These are phyloP conservation scores for Daboia siamensis DNA, from an alignment of 2,113 vertebrate species.

Conservation along the genomic window DNA sequence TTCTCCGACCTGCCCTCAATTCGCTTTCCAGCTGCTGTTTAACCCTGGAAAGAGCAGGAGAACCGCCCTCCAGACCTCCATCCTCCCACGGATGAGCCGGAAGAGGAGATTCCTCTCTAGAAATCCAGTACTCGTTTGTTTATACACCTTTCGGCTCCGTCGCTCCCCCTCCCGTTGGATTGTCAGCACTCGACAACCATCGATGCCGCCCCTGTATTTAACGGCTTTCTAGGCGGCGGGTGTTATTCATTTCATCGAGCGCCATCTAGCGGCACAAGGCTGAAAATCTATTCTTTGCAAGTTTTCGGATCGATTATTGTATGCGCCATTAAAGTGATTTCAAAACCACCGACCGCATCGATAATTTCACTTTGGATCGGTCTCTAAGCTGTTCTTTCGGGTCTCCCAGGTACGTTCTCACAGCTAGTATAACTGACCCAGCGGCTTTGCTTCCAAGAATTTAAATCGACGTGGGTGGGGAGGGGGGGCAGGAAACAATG, in stretches of 20 bases:
- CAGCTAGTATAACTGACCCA: background rate
- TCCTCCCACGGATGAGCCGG: background rate
- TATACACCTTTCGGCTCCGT: background rate
- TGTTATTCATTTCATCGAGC: background rate
- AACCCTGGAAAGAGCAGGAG: background rate
- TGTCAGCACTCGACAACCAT: background rate
- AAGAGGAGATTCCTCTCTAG: background rate
- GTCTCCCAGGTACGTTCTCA: background rate
- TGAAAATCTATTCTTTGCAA: background rate
- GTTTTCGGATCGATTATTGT: background rate
- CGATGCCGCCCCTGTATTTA: background rate
- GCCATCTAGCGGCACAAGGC: background rate
- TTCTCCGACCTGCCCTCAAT: background rate
- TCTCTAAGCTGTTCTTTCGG: background rate
- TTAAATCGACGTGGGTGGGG: too few relatives aligned
- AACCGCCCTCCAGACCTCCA: rapidly evolving
- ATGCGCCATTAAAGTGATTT: background rate
- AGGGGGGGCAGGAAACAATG: background rate
- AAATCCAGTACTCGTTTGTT: background rate
- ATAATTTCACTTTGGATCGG: background rate
- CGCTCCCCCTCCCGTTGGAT: background rate
- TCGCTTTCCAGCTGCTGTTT: background rate
- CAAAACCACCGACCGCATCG: background rate
- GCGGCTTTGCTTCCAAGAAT: background rate
- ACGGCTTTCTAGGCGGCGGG: background rate